Evolutionary conservation across 2,113 vertebrate genomes (phyloP).

Genomic region (Lipotes vexillifer): DNA sequence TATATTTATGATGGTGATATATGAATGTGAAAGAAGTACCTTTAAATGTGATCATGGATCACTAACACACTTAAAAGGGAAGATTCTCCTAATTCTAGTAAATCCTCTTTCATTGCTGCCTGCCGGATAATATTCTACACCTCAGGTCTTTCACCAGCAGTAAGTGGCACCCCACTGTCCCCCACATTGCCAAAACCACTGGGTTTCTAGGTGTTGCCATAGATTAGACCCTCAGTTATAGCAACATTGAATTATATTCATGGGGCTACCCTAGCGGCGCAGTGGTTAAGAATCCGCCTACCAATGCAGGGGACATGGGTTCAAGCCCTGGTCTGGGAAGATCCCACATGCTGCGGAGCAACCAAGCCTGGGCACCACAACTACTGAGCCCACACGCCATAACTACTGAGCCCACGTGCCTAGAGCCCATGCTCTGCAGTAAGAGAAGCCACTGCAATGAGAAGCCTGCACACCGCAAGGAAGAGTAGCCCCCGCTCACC

Average conservation of each 20-base stretch:
- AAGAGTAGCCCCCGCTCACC: too few relatives aligned
- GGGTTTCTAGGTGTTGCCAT: too few relatives aligned
- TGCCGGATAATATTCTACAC: fast-evolving
- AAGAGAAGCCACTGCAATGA: too few relatives aligned
- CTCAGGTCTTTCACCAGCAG: fast-evolving
- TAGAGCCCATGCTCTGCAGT: too few relatives aligned
- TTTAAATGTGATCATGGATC: fast-evolving
- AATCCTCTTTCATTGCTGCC: fast-evolving
- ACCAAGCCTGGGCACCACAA: too few relatives aligned
- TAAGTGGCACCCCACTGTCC: fast-evolving
- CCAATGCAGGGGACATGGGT: too few relatives aligned
- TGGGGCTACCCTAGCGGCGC: fast-evolving
- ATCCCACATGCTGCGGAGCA: too few relatives aligned
- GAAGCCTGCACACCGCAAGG: too few relatives aligned
- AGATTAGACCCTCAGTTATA: background rate
- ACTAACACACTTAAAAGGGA: background rate
- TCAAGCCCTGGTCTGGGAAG: too few relatives aligned
- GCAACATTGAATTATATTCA: fast-evolving
- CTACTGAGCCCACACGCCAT: too few relatives aligned
- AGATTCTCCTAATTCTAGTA: fast-evolving
- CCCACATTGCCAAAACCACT: background rate
- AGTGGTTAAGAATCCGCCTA: too few relatives aligned
- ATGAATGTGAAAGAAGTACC: background rate
- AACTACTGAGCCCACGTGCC: too few relatives aligned
- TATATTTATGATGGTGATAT: fast-evolving